These are phyloP conservation scores for Pseudachorutes palmiensis DNA, from an alignment of 1,140 invertebrate genomes.

Conservation along the genomic window DNA sequence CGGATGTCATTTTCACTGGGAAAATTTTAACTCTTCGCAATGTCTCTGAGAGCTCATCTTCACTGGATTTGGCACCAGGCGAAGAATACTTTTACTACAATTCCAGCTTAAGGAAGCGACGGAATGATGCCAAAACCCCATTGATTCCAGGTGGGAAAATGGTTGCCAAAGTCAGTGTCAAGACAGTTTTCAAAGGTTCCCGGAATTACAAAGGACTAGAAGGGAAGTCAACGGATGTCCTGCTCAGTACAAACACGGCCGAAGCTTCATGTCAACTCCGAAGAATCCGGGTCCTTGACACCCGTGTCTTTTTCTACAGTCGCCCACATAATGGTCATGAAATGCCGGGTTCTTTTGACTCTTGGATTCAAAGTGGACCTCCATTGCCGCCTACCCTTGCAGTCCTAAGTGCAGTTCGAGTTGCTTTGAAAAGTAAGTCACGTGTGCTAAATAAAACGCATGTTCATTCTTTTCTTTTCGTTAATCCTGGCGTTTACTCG, in stretches of 20 bases:
- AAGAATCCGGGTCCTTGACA: neutral
- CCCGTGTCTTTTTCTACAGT: neutral
- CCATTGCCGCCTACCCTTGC: neutral
- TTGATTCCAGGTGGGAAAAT: neutral
- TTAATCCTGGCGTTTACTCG: no score
- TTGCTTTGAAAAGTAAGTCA: neutral
- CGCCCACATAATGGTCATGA: neutral
- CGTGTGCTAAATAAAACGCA: no score
- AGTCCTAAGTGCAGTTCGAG: neutral
- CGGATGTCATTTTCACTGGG: neutral
- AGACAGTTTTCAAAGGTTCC: neutral
- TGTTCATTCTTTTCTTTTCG: no score
- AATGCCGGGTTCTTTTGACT: no score
- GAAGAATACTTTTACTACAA: neutral
- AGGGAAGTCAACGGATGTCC: neutral
- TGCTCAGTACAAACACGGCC: neutral
- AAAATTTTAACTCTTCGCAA: neutral
- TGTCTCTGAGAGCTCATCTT: neutral
- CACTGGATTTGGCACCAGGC: neutral
- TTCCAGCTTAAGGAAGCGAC: neutral
- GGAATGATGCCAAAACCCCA: neutral
- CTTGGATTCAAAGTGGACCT: neutral
- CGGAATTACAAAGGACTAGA: neutral
- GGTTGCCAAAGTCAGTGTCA: neutral
- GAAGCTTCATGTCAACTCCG: neutral